phyloP scores from a whole-genome alignment of 1,140 invertebrate genomes.

The Phenacoccus solenopsis region DNA sequence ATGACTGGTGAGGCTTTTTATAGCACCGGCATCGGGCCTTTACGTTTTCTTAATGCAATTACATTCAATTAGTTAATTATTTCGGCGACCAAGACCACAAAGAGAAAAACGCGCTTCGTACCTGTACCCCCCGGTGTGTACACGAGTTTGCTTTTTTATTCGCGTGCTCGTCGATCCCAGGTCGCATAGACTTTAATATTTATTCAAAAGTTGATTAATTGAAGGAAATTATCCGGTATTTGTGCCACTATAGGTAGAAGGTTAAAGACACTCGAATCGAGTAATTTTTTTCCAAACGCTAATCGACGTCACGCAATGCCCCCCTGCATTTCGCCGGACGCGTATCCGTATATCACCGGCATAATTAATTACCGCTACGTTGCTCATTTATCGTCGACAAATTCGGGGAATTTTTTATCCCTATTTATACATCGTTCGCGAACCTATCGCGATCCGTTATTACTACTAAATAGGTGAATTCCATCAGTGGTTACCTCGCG shows the following conservation, averaged over 20 bases:
- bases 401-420: too few relatives aligned
- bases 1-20: neutral
- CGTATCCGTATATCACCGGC: neutral
- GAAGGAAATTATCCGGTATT: neutral
- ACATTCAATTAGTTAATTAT: neutral
- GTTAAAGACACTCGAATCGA: neutral
- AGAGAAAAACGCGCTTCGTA: too few relatives aligned
- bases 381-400: too few relatives aligned
- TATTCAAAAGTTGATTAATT: neutral
- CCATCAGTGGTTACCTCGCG: too few relatives aligned
- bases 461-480: too few relatives aligned
- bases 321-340: neutral
- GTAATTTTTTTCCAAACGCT: neutral
- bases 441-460: too few relatives aligned
- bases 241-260: neutral
- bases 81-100: neutral
- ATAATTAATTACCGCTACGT: neutral
- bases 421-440: too few relatives aligned
- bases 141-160: too few relatives aligned
- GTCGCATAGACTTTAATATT: neutral
- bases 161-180: too few relatives aligned
- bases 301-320: neutral
- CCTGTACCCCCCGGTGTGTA: too few relatives aligned
- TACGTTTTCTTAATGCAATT: neutral
- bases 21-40: too few relatives aligned